Evolutionary conservation across 2,797 vertebrate genomes (phyloP).

Genomic region (Tympanoctomys barrerae): DNA sequence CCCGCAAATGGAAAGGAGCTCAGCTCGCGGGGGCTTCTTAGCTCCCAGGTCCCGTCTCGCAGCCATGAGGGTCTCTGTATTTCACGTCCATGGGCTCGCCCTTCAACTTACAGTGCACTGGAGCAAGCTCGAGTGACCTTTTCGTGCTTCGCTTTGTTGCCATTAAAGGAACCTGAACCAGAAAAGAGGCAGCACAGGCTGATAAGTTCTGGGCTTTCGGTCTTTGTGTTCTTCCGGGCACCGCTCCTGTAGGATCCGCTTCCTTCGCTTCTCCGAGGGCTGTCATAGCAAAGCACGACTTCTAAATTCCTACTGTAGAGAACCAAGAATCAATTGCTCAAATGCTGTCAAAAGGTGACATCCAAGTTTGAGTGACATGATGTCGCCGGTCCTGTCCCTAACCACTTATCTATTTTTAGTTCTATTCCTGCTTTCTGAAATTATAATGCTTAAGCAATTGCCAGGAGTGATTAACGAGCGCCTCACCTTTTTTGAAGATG

Average conservation of each 20-base stretch:
- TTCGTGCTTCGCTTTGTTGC: neutral
- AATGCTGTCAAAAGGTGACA: conserved; percentile 81
- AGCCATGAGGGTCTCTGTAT: neutral
- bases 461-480: conserved; percentile 77
- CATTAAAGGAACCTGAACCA: conserved; percentile 37
- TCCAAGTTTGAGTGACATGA: conserved; percentile 77
- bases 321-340: conserved; percentile 75
- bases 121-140: neutral
- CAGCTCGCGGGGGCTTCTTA: neutral
- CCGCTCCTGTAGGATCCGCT: neutral
- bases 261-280: conserved; percentile 39
- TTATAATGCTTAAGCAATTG: conserved; percentile 75
- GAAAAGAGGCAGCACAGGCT: conserved; percentile 11
- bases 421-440: conserved; percentile 74
- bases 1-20: neutral
- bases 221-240: neutral
- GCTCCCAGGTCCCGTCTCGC: neutral
- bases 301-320: conserved; percentile 49
- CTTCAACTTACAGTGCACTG: neutral
- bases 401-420: conserved; percentile 78
- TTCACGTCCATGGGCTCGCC: neutral
- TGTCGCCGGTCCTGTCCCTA: conserved; percentile 78
- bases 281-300: conserved; percentile 59
- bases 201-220: neutral
- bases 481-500: conserved; percentile 71